phyloP scores from a whole-genome alignment of 2,888 invertebrate genomes.

The Dryadula phaetusa region DNA sequence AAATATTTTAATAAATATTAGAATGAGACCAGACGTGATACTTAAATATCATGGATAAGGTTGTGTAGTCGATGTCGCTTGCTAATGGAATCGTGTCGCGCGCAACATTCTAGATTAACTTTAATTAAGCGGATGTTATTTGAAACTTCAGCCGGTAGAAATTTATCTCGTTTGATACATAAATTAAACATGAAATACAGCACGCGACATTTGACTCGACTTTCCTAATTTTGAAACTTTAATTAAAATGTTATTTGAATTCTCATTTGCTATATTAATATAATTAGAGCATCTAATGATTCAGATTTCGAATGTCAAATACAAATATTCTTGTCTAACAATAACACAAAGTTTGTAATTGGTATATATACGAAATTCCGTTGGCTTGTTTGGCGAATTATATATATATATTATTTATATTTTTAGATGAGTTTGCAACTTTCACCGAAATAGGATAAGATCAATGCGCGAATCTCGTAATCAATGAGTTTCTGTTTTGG shows the following conservation, averaged over 20 bases:
- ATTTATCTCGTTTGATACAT: slow-evolving; percentile 66
- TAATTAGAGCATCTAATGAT: slow-evolving; percentile 3
- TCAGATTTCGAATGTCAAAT: background rate
- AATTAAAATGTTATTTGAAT: slow-evolving; percentile 29
- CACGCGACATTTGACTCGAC: slow-evolving; percentile 37
- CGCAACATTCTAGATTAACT: slow-evolving; percentile 76
- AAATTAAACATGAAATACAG: slow-evolving; percentile 43
- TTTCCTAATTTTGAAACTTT: slow-evolving; percentile 32
- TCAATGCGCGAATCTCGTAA: too few species aligned
- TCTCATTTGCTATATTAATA: slow-evolving; percentile 23
- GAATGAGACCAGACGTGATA: slow-evolving; percentile 13
- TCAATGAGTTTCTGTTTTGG: too few species aligned
- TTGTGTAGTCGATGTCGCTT: slow-evolving; percentile 55
- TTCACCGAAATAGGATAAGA: background rate
- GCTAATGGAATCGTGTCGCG: slow-evolving; percentile 74
- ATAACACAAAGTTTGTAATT: background rate
- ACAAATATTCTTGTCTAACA: background rate
- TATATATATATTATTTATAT: background rate
- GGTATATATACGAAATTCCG: background rate
- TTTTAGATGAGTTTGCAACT: background rate
- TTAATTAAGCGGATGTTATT: slow-evolving; percentile 80
- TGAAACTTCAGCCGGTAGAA: slow-evolving; percentile 66
- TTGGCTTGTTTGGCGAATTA: background rate
- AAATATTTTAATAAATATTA: background rate
- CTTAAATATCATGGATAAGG: slow-evolving; percentile 26